Percentiles rank a stretch among this genome's conserved stretches.
Evolutionary conservation across 2,888 invertebrate species (phyloP).

Genomic region (Mesopsocus fuscifrons): DNA sequence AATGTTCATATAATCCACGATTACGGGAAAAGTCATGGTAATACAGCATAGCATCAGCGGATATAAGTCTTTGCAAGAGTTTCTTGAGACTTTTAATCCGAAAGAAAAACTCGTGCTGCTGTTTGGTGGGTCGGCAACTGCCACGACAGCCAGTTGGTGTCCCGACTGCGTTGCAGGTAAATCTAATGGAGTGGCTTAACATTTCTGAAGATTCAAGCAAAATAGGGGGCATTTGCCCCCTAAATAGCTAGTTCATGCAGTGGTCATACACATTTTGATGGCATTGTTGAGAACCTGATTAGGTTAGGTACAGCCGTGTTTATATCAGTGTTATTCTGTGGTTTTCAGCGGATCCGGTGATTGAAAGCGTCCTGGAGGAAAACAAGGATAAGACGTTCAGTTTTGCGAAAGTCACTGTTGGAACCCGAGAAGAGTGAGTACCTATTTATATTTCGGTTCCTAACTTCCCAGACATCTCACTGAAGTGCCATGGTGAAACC

Average conservation of each 20-base stretch:
- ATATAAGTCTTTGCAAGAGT: not conserved
- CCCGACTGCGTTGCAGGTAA: constrained; percentile 70
- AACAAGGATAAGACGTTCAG: constrained; percentile 37
- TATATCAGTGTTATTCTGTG: too few species aligned
- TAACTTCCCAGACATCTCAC: too few species aligned
- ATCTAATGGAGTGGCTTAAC: constrained; percentile 13
- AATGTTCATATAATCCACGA: too few species aligned
- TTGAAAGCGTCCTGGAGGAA: constrained; percentile 42
- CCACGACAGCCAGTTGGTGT: constrained; percentile 68
- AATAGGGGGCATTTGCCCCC: too few species aligned
- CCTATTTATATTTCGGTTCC: constrained; percentile 11
- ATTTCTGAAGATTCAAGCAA: too few species aligned
- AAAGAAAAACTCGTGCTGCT: not conserved
- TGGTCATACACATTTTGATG: too few species aligned
- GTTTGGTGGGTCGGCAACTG: constrained; percentile 43
- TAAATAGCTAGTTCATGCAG: too few species aligned
- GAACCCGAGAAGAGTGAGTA: constrained; percentile 53
- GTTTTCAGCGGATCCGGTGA: constrained; percentile 55
- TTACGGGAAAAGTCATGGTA: too few species aligned
- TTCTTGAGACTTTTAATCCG: not conserved
- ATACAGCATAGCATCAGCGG: too few species aligned
- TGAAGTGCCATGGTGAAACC: too few species aligned
- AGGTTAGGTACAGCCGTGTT: too few species aligned
- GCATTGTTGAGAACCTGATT: too few species aligned
- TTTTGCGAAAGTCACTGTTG: constrained; percentile 61